Evolutionary conservation across 2,888 invertebrate species (phyloP).

Genomic region (Drosophila anceps): DNA sequence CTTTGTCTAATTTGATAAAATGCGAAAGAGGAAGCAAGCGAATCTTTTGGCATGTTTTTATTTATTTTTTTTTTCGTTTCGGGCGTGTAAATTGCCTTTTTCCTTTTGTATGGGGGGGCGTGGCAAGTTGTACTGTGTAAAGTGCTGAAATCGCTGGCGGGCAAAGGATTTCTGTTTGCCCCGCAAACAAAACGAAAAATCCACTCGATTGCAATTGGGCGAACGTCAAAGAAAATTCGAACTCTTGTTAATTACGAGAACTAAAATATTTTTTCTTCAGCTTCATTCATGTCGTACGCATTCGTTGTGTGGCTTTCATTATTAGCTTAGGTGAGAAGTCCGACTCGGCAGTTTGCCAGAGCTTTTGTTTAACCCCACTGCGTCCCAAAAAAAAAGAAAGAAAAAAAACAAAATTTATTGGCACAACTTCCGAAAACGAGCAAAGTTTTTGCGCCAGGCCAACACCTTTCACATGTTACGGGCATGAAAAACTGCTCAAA

Average conservation of each 20-base stretch:
- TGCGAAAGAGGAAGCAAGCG: conserved; percentile 29
- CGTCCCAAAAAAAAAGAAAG: conserved; percentile 13
- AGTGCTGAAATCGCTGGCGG: conserved; percentile 53
- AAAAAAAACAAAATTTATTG: conserved; percentile 64
- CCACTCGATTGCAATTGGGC: conserved; percentile 61
- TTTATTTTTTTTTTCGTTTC: conserved; percentile 1
- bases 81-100: conserved; percentile 66
- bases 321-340: conserved; percentile 31
- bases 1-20: conserved; percentile 76
- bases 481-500: conserved; percentile 65
- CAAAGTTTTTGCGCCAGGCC: conserved; percentile 56
- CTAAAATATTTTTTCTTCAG: conserved; percentile 49
- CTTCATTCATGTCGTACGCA: conserved; percentile 54
- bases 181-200: conserved; percentile 23
- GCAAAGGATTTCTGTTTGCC: conserved; percentile 14
- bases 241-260: conserved; percentile 67
- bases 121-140: conserved; percentile 28
- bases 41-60: conserved; percentile 34
- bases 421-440: conserved; percentile 60
- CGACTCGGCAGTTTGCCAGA: conserved; percentile 2
- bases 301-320: conserved; percentile 43
- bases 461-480: conserved; percentile 75
- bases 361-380: conserved; percentile 58
- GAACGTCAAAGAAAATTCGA: conserved; percentile 30
- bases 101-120: conserved; percentile 20